phyloP scores from a whole-genome alignment of 1,140 invertebrate genomes.

The Euschistus heros region DNA sequence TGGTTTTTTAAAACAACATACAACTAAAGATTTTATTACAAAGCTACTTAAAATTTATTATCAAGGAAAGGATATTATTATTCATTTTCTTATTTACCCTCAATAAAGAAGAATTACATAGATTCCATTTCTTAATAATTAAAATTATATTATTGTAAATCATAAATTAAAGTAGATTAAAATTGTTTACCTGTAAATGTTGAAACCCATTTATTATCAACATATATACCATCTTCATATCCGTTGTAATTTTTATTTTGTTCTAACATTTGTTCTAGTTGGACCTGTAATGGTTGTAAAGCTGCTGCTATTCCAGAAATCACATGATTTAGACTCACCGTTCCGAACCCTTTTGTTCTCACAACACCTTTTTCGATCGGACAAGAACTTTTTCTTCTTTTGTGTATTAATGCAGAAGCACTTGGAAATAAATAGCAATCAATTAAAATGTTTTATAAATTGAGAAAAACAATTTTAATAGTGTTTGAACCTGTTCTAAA shows the following conservation, averaged over 20 bases:
- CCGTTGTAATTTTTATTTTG: conserved; percentile 32
- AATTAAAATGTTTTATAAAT: too few species aligned
- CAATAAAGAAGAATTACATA: neutral
- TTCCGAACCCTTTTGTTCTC: conserved; percentile 42
- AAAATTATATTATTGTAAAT: too few species aligned
- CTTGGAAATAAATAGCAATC: neutral
- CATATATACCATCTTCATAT: too few species aligned
- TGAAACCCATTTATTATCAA: conserved; percentile 41
- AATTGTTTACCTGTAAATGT: conserved; percentile 31
- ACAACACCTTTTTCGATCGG: conserved; percentile 49
- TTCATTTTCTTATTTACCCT: too few species aligned
- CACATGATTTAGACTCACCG: conserved; percentile 49
- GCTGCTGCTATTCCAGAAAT: conserved; percentile 60
- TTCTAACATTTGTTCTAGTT: conserved; percentile 25
- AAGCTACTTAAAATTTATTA: too few species aligned
- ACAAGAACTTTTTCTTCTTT: conserved; percentile 37
- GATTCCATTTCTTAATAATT: too few species aligned
- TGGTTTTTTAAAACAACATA: too few species aligned
- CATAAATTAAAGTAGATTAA: too few species aligned
- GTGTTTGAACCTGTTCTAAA: too few species aligned
- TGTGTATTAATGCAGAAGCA: neutral
- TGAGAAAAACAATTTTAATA: too few species aligned
- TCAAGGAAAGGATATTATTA: too few species aligned
- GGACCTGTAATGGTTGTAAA: conserved; percentile 37
- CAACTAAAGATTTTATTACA: too few species aligned